Evolutionary conservation across 2,797 vertebrate species (phyloP).

Genomic region (Tamandua tetradactyla): DNA sequence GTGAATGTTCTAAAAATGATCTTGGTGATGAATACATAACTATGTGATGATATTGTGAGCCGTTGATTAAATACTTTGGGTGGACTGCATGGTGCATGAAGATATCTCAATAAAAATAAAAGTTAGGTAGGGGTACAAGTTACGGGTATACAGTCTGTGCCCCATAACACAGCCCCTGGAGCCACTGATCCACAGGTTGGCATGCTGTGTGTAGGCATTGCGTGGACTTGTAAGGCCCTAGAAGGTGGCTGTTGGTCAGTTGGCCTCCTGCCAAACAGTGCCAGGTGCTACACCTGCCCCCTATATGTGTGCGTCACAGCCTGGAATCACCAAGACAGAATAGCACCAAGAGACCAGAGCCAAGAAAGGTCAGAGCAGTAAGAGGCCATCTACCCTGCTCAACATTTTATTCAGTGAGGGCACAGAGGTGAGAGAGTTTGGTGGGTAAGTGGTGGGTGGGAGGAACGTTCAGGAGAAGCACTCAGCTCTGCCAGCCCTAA

Average conservation of each 20-base stretch:
- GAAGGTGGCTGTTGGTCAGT: not conserved
- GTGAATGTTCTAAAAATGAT: too few relatives aligned
- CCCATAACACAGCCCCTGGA: not conserved
- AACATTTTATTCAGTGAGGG: not conserved
- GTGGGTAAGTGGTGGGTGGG: not conserved
- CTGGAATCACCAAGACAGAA: not conserved
- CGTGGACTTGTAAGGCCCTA: not conserved
- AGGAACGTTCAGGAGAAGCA: not conserved
- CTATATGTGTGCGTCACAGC: not conserved
- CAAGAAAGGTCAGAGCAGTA: not conserved
- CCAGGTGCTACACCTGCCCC: not conserved
- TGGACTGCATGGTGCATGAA: too few relatives aligned
- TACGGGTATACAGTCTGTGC: not conserved
- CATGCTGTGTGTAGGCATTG: not conserved
- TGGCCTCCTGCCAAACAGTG: not conserved
- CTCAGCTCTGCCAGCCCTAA: not conserved
- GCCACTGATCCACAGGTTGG: not conserved
- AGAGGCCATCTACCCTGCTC: not conserved
- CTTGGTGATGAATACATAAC: too few relatives aligned
- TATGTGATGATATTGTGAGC: too few relatives aligned
- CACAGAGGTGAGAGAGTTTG: too few relatives aligned
- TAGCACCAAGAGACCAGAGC: not conserved
- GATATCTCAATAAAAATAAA: too few relatives aligned
- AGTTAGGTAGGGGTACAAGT: not conserved
- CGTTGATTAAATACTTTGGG: too few relatives aligned